Evolutionary conservation across 2,797 vertebrate species (phyloP), one percentile per base, ranked within the genome.

Genomic region (Numenius phaeopus): DNA sequence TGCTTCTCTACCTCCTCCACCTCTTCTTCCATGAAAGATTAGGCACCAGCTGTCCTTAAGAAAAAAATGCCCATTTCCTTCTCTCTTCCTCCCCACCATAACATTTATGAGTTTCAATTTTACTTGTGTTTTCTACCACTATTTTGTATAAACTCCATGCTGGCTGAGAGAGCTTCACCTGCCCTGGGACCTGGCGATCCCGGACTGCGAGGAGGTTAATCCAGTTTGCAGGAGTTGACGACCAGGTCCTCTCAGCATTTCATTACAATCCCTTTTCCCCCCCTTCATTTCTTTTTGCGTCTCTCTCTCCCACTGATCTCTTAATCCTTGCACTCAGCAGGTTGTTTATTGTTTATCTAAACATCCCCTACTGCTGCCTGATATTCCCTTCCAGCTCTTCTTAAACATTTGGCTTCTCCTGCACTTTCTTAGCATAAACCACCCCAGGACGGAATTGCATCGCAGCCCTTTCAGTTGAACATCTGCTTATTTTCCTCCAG

Each of bases 311-410:
- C 84, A 61, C 64, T 82, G 86, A 85, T 96, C 79, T 82, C 84
- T 79, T 84, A 92, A 95, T 95, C 73, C 84, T 84, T 52, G 34
- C 19, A 5, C 76, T 77, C 52, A 84, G 83, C 82, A 88, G 86
- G 79, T 52, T 82, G 78, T 83, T 94, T 70, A 67, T 70, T 70
- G 58, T 82, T 94, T 55, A 92, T 81, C 83, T 79, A 22, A 95
- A 86, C 62, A 27, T 71, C 87, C 75, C 80, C 76, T 54, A 57
- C 81, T 69, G 55, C 30, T 80, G 32, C 5, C 44, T 85, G 26
- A n/a, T 44, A n/a, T n/a, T 58, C 34, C 69, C 55, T 93, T 73
- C 89, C 69, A 92, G 64, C 82, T 29, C 23, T 89, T 44, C 17
- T 86, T 65, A 70, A 57, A 61, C 30, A 24, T 39, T 89, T 62